These are phyloP conservation scores for Thera obeliscata DNA, from an alignment of 2,888 invertebrate species.

Conservation along the genomic window DNA sequence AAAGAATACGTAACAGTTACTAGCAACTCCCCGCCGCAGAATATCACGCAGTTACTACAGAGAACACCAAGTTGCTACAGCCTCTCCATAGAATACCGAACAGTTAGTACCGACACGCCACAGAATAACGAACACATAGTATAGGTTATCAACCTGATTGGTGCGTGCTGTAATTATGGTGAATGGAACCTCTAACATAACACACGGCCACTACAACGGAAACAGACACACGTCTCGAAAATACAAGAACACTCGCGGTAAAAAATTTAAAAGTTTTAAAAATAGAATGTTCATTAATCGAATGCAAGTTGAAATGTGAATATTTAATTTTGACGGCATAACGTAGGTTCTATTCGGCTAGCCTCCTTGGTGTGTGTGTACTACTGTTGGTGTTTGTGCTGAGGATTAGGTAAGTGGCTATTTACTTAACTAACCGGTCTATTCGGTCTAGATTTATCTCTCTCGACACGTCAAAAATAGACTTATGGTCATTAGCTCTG, in stretches of 20 bases:
- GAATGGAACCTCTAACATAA: conserved; percentile 26
- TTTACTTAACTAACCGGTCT: too few species aligned
- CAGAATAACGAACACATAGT: conserved; percentile 14
- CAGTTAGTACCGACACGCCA: not conserved
- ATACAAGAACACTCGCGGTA: not conserved
- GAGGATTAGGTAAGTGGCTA: too few species aligned
- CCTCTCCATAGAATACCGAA: not conserved
- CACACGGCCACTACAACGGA: conserved; percentile 6
- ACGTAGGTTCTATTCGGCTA: too few species aligned
- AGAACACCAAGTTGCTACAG: not conserved
- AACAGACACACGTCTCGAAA: conserved; percentile 15
- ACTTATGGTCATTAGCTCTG: too few species aligned
- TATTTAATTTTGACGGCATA: too few species aligned
- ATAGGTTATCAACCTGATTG: conserved; percentile 19
- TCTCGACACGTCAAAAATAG: too few species aligned
- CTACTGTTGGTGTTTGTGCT: too few species aligned
- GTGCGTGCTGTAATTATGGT: conserved; percentile 28
- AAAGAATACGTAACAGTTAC: too few species aligned
- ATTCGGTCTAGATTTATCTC: too few species aligned
- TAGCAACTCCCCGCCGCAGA: not conserved
- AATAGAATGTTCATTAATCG: not conserved
- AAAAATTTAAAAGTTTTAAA: not conserved
- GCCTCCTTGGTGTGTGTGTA: too few species aligned
- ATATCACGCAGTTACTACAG: not conserved
- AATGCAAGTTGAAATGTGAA: not conserved